phyloP scores from a whole-genome alignment of 2,888 invertebrate genomes.

The Lochmaea capreae region DNA sequence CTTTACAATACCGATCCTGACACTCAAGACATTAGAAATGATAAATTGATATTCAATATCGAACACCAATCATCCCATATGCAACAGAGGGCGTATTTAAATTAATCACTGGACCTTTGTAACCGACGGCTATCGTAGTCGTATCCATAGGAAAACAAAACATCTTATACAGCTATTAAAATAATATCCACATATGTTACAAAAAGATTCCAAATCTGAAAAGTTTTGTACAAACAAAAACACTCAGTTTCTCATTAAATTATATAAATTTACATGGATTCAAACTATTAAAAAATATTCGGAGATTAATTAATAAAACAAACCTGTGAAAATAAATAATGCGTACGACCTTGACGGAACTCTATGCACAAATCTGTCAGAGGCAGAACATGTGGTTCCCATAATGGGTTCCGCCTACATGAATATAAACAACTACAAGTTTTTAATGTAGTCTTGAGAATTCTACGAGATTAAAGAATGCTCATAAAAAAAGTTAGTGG shows the following conservation, averaged over 20 bases:
- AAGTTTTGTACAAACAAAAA: too few species aligned
- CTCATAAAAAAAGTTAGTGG: slow-evolving; percentile 49
- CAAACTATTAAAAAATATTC: too few species aligned
- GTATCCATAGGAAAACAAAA: neutral
- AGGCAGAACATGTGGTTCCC: slow-evolving; percentile 58
- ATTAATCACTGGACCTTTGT: slow-evolving; percentile 46
- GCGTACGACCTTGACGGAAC: slow-evolving; percentile 34
- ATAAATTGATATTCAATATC: slow-evolving; percentile 53
- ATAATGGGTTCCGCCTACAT: slow-evolving; percentile 56
- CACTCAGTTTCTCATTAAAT: too few species aligned
- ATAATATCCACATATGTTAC: too few species aligned
- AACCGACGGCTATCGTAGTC: slow-evolving; percentile 11
- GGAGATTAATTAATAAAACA: neutral
- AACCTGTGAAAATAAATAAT: slow-evolving; percentile 1
- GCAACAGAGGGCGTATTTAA: slow-evolving; percentile 46
- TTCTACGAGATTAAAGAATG: slow-evolving; percentile 49
- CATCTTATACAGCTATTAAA: slow-evolving; percentile 35
- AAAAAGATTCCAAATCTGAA: too few species aligned
- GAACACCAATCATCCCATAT: slow-evolving; percentile 48
- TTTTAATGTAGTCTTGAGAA: slow-evolving; percentile 50
- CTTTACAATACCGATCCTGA: slow-evolving; percentile 20
- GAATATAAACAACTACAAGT: slow-evolving; percentile 50
- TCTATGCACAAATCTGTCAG: slow-evolving; percentile 56
- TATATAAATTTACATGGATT: too few species aligned
- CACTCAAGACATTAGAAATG: slow-evolving; percentile 43